Evolutionary conservation across 2,888 invertebrate genomes (phyloP).

Genomic region (Acleris cristana): DNA sequence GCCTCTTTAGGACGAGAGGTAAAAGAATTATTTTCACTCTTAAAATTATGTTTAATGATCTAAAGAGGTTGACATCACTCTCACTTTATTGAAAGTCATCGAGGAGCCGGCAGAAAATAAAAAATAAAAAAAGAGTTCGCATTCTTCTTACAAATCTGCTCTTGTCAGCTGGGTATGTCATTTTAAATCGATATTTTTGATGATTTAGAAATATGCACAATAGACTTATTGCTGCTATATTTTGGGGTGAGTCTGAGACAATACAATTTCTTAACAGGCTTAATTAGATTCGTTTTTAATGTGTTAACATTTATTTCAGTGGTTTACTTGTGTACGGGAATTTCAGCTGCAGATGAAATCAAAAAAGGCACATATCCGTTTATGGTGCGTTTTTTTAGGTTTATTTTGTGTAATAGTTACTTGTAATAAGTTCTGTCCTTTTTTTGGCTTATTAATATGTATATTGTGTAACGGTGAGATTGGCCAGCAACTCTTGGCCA

Average conservation of each 20-base stretch:
- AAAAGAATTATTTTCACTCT: constrained; percentile 53
- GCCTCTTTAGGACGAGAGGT: constrained; percentile 62
- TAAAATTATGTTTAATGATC: constrained; percentile 40
- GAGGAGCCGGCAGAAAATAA: constrained; percentile 25
- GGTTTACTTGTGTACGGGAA: constrained; percentile 49
- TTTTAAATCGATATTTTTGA: constrained; percentile 20
- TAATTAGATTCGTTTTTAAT: background rate
- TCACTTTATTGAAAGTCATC: constrained; percentile 15
- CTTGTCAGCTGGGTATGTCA: constrained; percentile 31
- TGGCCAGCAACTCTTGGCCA: no score
- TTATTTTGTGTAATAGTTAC: background rate
- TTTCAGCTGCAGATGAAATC: constrained; percentile 58
- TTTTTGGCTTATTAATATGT: background rate
- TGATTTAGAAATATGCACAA: constrained; percentile 28
- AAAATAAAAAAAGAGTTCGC: constrained; percentile 18
- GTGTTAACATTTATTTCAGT: constrained; percentile 41
- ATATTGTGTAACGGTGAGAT: no score
- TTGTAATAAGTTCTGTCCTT: background rate
- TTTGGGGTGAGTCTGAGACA: constrained; percentile 18
- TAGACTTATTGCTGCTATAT: constrained; percentile 14
- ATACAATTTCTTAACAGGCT: background rate
- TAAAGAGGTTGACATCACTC: constrained; percentile 26
- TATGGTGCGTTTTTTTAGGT: constrained; percentile 57
- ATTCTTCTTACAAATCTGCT: constrained; percentile 35
- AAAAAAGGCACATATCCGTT: constrained; percentile 63